Conservation (phyloP, 2,888 invertebrate genomes). For the Tuberolachnus salignus region DNA sequence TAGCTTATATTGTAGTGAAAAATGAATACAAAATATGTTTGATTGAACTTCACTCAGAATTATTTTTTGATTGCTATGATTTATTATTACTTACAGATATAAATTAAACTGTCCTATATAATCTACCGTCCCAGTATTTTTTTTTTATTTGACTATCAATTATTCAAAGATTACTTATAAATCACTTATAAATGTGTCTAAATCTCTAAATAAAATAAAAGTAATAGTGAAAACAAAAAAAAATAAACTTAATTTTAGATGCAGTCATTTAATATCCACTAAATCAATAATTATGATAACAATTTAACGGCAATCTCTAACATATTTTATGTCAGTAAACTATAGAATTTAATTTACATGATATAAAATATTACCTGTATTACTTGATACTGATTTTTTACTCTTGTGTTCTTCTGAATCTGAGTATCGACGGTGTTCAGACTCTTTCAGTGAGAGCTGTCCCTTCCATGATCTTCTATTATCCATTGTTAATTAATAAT, state of each 20-base stretch:
- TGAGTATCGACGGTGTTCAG: slow-evolving; percentile 60
- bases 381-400: slow-evolving; percentile 58
- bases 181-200: no score
- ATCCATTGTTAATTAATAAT: slow-evolving; percentile 26
- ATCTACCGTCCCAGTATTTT: no score
- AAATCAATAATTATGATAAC: not conserved
- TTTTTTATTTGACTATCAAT: no score
- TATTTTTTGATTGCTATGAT: no score
- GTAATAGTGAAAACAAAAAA: not conserved
- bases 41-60: no score
- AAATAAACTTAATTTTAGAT: not conserved
- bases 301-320: not conserved
- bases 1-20: no score
- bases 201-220: no score
- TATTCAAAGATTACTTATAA: no score
- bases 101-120: no score
- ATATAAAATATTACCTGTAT: slow-evolving; percentile 54
- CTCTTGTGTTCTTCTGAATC: slow-evolving; percentile 60
- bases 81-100: no score
- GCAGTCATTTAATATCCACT: no score
- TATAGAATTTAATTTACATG: not conserved
- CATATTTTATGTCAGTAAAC: not conserved
- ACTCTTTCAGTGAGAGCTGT: slow-evolving; percentile 59
- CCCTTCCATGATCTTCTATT: slow-evolving; percentile 55
- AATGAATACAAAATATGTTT: no score